Evolutionary conservation across 2,888 invertebrate species (phyloP), one percentile per base, ranked within the genome.

Genomic region (Rotaria socialis): DNA sequence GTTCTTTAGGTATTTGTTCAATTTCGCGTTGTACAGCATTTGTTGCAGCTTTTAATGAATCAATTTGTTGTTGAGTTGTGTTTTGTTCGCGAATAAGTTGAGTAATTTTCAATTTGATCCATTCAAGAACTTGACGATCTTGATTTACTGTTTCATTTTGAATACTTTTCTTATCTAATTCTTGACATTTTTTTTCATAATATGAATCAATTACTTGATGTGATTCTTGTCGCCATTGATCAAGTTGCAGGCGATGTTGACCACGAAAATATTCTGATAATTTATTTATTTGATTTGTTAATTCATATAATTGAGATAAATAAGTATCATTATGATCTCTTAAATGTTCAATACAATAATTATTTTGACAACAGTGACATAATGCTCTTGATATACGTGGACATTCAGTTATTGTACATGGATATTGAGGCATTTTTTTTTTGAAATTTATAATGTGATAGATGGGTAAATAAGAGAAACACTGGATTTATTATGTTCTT

Each of bases 341-440:
- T 11, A 67, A 27, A 67, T 67, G 67, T 27, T 67, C 67, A 11
- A 67, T 35, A 67, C 67, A 67, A 67, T 67, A 67, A 67, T n/a
- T 67, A 11, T 67, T n/a, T 35, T n/a, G 10, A 67, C 67, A 67
- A 67, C 67, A 67, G 16, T 67, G 35, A 67, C 67, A 67, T 35
- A 67, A 67, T 35, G n/a, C 67, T 27, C 67, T 27, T 16, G 67
- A 67, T 16, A 67, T 6, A 35, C 67, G 67, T 27, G 27, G 16
- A 35, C 67, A 67, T 14, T 16, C 67, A 27, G 1, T 35, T 67
- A 67, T 67, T 1, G 67, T 27, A 35, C 67, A 67, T 27, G 67
- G 67, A 27, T 35, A 16, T 27, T 35, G 67, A 35, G 67, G 16
- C 67, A 67, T 67, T 35, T 35, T 35, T 35, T 35, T 35, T 35